Evolutionary conservation across 2,888 invertebrate species (phyloP), one percentile per base, ranked within the genome.

Genomic region (Melanargia galathea): DNA sequence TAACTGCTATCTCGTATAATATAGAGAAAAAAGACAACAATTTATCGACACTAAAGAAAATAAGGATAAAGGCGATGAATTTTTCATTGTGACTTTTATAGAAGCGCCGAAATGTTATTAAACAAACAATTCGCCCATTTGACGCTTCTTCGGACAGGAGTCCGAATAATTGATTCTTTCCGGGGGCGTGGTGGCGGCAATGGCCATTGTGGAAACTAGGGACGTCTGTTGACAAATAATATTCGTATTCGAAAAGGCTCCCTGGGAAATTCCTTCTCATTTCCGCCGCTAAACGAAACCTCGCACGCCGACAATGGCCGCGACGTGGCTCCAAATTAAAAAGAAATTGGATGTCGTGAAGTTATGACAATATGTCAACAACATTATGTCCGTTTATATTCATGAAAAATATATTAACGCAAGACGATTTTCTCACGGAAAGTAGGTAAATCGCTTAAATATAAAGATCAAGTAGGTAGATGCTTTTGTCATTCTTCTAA

Each of bases 51-150:
- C 83, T 82, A 87, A 87, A 83, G 77, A 80, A 69, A 72, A 79
- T 78, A 84, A 84, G 63, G 63, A 66, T 57, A 88, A 90, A 77
- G 73, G 81, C 77, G 75, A 40, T 75, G 80, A 84, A 87, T 87
- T 87, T 87, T 87, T 87, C 80, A 86, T 81, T 73, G 73, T 79
- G 84, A 87, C 86, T 83, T 87, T 87, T 84, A 84, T 84, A 79
- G 80, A 72, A 83, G 81, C 81, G 74, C 75, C 81, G 81, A 82
- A 87, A 90, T 90, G 89, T 91, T 91, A 88, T 90, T 90, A 90
- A 90, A 91, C 90, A 91, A 91, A 91, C 90, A 90, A 86, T 87
- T 90, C 88, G 89, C 90, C 90, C 85, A 90, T 87, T 88, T 82
- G 84, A 84, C 84, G 86, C 85, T 83, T 85, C 83, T 84, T 78